Evolutionary conservation across 2,888 invertebrate species (phyloP), one percentile per base, ranked within the genome.

Genomic region (Kuschelorhynchus macadamiae): DNA sequence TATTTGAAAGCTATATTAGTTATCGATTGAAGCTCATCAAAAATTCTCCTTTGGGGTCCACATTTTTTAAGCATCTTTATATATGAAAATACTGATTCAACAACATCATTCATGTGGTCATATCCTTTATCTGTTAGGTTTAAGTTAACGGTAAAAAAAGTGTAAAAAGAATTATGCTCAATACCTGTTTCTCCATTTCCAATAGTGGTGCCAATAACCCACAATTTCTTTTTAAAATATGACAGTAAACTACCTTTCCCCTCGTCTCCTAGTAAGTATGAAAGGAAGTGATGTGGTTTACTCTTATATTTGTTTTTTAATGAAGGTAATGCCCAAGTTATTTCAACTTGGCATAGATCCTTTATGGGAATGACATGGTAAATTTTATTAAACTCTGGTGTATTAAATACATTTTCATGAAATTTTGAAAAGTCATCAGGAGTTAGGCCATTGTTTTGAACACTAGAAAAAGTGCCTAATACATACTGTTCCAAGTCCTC

Each of bases 241-340:
- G 92, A 90, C 1, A 93, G 87, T n/a, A 95, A 83, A 73, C 94
- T 94, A 61, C 94, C 94, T 76, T 89, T 89, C 0, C 96, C 96
- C 82, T 97, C 95, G 81, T 96, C 92, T 0, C 93, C 94, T 2
- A 96, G 83, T n/a, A 96, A 81, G 82, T 89, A 90, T 0, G 92
- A 89, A 2, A 96, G 83, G 78, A 93, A 93, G 73, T 91, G 88
- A 69, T 92, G 88, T 0, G 94, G 93, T 80, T 94, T 94, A 14
- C 86, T 87, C 81, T 89, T 88, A 80, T 95, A 96, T 67, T 91
- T 84, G 67, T 89, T 83, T 20, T 87, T 85, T 25, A 88, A 76
- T 5, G 89, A 84, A 5, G 90, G 91, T 75, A 91, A 81, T 1
- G 86, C 83, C 91, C 91, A 92, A 39, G 85, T 87, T n/a, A 92